Evolutionary conservation across 1,140 invertebrate genomes (phyloP).

Genomic region (Riptortus pedestris): DNA sequence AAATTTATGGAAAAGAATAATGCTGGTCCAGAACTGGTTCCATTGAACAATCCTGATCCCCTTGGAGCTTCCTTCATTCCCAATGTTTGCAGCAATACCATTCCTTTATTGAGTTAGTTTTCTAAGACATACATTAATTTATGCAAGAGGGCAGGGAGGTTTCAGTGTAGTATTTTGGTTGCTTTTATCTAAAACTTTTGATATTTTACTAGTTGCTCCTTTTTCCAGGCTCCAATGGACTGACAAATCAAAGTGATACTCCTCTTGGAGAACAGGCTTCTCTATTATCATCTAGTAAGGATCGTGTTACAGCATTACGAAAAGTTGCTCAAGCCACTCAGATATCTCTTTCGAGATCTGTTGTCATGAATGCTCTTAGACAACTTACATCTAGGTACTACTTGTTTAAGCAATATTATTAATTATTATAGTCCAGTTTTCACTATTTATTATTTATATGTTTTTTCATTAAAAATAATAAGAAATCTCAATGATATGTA

Average conservation of each 20-base stretch:
- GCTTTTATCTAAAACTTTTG: no score
- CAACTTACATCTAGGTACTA: constrained; percentile 43
- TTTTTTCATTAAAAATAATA: not conserved
- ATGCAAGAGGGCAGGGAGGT: no score
- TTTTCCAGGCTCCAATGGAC: not conserved
- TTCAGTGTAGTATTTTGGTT: no score
- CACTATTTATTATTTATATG: not conserved
- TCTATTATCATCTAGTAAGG: constrained; percentile 37
- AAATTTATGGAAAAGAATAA: constrained; percentile 18
- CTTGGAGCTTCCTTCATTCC: constrained; percentile 42
- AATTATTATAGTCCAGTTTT: not conserved
- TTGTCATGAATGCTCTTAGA: constrained; percentile 45
- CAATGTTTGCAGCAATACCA: constrained; percentile 1
- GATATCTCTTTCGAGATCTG: constrained; percentile 44
- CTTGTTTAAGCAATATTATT: not conserved
- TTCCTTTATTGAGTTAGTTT: not conserved
- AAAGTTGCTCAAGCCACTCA: constrained; percentile 43
- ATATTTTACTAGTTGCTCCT: no score
- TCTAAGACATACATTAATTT: no score
- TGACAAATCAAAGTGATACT: constrained; percentile 1
- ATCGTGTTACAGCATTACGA: constrained; percentile 43
- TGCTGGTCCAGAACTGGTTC: constrained; percentile 23
- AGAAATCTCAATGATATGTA: not conserved
- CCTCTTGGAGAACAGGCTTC: constrained; percentile 44
- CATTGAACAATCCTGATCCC: constrained; percentile 40